Percentiles rank a stretch among this genome's conserved stretches.
These are phyloP conservation scores for Frieseomelitta varia DNA, from an alignment of 1,140 invertebrate species.

Conservation along the genomic window DNA sequence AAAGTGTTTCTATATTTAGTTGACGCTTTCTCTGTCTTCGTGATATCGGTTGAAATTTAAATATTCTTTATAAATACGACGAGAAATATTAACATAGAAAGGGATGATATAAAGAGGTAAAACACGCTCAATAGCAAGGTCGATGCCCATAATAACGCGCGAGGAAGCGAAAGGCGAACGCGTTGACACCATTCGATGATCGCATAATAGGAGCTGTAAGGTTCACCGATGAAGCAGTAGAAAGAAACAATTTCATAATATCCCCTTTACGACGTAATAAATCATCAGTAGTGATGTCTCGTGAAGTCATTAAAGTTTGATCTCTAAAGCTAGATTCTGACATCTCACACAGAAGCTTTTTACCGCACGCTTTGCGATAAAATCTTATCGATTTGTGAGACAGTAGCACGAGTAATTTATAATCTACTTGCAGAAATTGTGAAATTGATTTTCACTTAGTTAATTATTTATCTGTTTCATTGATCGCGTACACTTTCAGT, in stretches of 20 bases:
- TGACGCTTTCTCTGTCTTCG: background rate
- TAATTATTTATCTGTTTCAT: background rate
- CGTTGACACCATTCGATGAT: constrained; percentile 6
- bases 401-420: background rate
- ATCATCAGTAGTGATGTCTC: background rate
- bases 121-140: background rate
- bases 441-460: background rate
- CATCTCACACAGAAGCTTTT: background rate
- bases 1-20: too few species aligned
- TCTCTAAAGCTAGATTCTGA: background rate
- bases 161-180: background rate
- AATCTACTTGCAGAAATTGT: background rate
- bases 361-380: background rate
- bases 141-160: background rate
- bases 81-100: background rate
- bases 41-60: background rate
- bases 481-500: background rate
- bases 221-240: background rate
- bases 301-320: constrained; percentile 4
- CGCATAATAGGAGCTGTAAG: background rate
- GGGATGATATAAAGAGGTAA: background rate
- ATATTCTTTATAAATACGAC: too few species aligned
- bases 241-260: background rate
- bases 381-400: background rate
- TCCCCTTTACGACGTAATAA: constrained; percentile 9